Conservation (phyloP, 2,888 invertebrate genomes). For the Folsomia manolachei region DNA sequence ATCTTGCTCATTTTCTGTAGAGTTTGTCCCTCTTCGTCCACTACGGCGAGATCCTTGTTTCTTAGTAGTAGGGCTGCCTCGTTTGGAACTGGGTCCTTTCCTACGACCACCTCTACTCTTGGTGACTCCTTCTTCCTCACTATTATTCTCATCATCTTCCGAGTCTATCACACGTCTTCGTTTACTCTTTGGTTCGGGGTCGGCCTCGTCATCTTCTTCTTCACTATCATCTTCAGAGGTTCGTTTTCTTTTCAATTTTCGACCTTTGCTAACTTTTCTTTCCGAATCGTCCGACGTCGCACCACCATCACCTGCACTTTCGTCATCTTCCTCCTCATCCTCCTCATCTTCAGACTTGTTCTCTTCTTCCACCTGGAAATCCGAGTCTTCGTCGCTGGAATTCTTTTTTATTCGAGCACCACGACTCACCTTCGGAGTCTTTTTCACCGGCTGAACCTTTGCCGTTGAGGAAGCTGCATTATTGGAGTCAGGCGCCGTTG, state of each 20-base stretch:
- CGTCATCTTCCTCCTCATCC: conserved; percentile 51
- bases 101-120: conserved; percentile 5
- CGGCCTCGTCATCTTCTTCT: conserved; percentile 33
- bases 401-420: conserved; percentile 38
- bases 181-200: background rate
- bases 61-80: background rate
- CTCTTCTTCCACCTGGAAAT: conserved; percentile 57
- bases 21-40: background rate
- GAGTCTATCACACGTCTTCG: conserved; percentile 32
- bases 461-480: background rate
- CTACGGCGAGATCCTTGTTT: conserved; percentile 15
- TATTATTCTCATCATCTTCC: conserved; percentile 25
- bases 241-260: conserved; percentile 17
- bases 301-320: conserved; percentile 17
- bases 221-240: conserved; percentile 45
- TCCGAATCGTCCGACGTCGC: background rate
- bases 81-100: conserved; percentile 13
- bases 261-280: no score
- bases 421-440: conserved; percentile 21
- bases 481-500: background rate
- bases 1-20: background rate
- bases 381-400: conserved; percentile 61
- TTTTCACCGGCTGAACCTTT: background rate
- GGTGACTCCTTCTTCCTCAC: conserved; percentile 11
- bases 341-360: conserved; percentile 45